phyloP scores from a whole-genome alignment of 1,140 invertebrate species.

The Chymomyza costata region DNA sequence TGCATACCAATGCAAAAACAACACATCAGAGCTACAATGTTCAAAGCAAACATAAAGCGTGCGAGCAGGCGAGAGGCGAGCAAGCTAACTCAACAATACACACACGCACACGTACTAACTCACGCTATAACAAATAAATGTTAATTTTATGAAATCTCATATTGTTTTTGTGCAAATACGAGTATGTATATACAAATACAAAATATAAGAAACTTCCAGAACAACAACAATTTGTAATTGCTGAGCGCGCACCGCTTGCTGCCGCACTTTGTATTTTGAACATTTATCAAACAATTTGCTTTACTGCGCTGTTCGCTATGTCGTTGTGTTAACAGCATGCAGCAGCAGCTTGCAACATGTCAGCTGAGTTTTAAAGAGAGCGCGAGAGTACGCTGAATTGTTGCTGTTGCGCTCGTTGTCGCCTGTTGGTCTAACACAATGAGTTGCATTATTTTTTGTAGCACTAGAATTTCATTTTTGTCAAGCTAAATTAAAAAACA shows the following conservation, averaged over 20 bases:
- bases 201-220: constrained; percentile 61
- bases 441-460: too few species aligned
- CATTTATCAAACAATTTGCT: constrained; percentile 49
- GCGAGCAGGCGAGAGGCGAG: constrained; percentile 18
- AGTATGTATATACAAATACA: not conserved
- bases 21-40: constrained; percentile 20
- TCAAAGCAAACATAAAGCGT: not conserved
- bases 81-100: too few species aligned
- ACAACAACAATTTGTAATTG: constrained; percentile 33
- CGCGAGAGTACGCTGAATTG: constrained; percentile 48
- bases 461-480: too few species aligned
- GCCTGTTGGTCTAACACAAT: constrained; percentile 57
- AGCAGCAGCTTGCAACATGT: constrained; percentile 53
- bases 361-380: constrained; percentile 47
- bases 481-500: too few species aligned
- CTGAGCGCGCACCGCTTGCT: constrained; percentile 15
- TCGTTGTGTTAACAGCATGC: constrained; percentile 13
- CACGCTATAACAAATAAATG: constrained; percentile 12
- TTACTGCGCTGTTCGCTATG: constrained; percentile 22
- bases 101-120: constrained; percentile 4
- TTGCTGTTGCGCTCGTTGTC: constrained; percentile 60
- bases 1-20: constrained; percentile 26
- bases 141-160: constrained; percentile 17
- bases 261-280: constrained; percentile 53
- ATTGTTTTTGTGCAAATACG: constrained; percentile 19